Conservation (phyloP, 2,113 vertebrate species). For the Tenrec ecaudatus region DNA sequence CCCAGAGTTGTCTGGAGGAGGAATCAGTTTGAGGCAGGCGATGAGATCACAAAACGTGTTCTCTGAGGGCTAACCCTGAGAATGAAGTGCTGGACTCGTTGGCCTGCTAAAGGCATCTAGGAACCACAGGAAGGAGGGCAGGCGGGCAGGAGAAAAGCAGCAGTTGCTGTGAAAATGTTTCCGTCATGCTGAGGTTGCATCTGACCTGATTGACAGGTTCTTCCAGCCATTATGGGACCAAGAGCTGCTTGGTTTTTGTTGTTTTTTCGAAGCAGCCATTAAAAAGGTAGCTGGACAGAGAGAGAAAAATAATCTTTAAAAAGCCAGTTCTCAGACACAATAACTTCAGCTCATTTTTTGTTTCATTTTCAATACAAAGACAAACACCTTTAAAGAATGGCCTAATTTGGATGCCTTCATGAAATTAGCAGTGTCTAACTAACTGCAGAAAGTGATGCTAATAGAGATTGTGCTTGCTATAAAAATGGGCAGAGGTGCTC, state of each 20-base stretch:
- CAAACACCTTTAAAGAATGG: constrained; percentile 47
- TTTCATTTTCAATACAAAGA: constrained; percentile 46
- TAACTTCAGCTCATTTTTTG: neutral
- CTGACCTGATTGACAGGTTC: neutral
- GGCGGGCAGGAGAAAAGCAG: neutral
- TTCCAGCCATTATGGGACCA: neutral
- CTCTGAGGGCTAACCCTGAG: neutral
- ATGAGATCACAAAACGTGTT: no score
- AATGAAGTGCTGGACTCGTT: constrained; percentile 30
- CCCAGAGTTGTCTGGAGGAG: no score
- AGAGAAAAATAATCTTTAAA: neutral
- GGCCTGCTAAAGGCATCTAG: neutral
- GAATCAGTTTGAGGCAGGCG: no score
- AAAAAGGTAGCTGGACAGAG: neutral
- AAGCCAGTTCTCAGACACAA: neutral
- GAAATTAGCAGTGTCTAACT: neutral
- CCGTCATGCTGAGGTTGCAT: neutral
- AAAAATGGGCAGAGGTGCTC: neutral
- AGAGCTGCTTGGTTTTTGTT: neutral
- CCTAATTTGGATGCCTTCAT: constrained; percentile 29
- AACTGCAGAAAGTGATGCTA: neutral
- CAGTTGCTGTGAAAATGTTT: neutral
- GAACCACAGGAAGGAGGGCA: neutral
- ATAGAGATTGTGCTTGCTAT: constrained; percentile 15
- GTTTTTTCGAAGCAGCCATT: neutral